phyloP scores from a whole-genome alignment of 2,888 invertebrate species.

The Meiosimyza platycephala region DNA sequence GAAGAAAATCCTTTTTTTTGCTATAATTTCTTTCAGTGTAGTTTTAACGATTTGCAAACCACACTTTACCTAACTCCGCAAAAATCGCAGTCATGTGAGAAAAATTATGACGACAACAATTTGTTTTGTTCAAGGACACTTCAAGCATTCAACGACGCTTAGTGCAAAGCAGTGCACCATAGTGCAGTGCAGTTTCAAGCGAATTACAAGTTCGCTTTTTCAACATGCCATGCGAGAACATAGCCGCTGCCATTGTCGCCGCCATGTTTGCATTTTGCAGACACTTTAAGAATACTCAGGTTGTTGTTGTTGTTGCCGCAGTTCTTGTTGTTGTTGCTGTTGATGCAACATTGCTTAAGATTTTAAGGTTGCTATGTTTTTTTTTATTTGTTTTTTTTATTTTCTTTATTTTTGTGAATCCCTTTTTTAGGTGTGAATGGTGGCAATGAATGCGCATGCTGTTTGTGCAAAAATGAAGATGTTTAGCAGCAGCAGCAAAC shows the following conservation, averaged over 20 bases:
- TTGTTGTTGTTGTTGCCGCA: not conserved
- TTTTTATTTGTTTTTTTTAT: not conserved
- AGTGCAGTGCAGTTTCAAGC: too few relatives aligned
- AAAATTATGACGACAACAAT: slow-evolving; percentile 48
- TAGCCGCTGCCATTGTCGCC: not conserved
- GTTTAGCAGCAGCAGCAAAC: not conserved
- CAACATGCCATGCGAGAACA: too few relatives aligned
- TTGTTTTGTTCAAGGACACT: slow-evolving; percentile 47
- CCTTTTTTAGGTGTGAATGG: slow-evolving; percentile 18
- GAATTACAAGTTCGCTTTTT: too few relatives aligned
- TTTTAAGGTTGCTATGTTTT: slow-evolving; percentile 13
- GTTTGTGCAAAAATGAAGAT: slow-evolving; percentile 20
- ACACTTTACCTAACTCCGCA: not conserved
- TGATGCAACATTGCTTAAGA: not conserved
- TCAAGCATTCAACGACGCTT: not conserved
- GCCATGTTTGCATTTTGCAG: slow-evolving; percentile 46
- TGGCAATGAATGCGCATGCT: slow-evolving; percentile 6
- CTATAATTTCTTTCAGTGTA: too few relatives aligned
- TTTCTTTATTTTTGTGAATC: slow-evolving; percentile 1
- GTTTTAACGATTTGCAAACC: too few relatives aligned
- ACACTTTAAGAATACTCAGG: not conserved
- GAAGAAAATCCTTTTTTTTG: too few relatives aligned
- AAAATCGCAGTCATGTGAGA: slow-evolving; percentile 34
- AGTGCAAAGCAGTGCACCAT: too few relatives aligned
- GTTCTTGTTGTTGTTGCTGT: not conserved